Evolutionary conservation across 2,113 vertebrate species (phyloP), one percentile per base, ranked within the genome.

Genomic region (Sceloporus undulatus): DNA sequence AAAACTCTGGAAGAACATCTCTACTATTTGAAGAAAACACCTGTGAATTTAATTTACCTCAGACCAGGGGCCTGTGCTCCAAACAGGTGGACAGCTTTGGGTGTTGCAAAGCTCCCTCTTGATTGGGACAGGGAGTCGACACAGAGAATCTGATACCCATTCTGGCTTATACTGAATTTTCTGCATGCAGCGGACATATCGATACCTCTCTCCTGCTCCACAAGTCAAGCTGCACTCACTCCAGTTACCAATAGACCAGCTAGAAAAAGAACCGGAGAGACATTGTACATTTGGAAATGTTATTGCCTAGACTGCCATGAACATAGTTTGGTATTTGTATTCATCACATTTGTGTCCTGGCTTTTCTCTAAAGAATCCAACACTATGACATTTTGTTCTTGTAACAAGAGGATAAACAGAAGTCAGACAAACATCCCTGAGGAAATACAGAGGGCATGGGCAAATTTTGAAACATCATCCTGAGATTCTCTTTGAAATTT

Each of bases 221-320:
- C 98, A 98, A 4, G 95, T 97, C 88, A 76, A 96, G 90, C 97
- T 98, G 94, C 98, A 98, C 59, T 2, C 13, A 38, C 97, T 97
- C 98, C 98, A 98, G 89, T 97, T 97, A 82, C 97, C 98, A 18
- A 97, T 84, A 29, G 96, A 97, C 98, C 98, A 98, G 93, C 98
- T 98, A 96, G 9, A 68, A 77, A 82, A 42, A 14, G 9, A 38
- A 40, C 38, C 11, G 54, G 42, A 56, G 5, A 79, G 13, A 66
- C 52, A n/a, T 40, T 56, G 75, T 8, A 18, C 10, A 1, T 65
- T 65, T 66, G 11, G 5, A 19, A 71, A 34, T 10, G 11, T 52
- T 74, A 23, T 23, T 40, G 5, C 21, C n/a, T 38, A 42, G 70
- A 23, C 54, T n/a, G 79, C 70, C 9, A 42, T 25, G 65, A 66